phyloP scores from a whole-genome alignment of 2,797 vertebrate genomes.

The Allenopithecus nigroviridis region DNA sequence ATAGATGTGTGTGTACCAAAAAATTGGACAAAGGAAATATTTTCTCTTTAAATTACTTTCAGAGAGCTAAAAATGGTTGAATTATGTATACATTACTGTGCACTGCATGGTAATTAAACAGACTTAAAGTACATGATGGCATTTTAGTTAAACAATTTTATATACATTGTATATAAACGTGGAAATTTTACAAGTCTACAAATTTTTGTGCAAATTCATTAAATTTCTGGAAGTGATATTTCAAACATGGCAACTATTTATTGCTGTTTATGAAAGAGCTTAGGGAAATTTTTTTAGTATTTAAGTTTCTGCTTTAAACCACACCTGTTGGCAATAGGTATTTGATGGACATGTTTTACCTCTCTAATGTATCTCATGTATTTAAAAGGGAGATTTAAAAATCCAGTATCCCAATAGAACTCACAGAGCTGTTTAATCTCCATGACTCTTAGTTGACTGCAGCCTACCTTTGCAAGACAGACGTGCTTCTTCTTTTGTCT shows the following conservation, averaged over 20 bases:
- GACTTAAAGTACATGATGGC: not conserved
- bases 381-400: constrained; percentile 68
- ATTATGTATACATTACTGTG: not conserved
- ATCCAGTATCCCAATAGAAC: constrained; percentile 23
- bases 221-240: constrained; percentile 20
- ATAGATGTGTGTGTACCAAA: not conserved
- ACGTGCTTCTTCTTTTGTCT: not conserved
- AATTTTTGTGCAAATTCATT: constrained; percentile 8
- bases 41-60: constrained; percentile 52
- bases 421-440: not conserved
- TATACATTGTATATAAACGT: not conserved
- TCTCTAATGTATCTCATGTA: not conserved
- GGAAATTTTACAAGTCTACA: not conserved
- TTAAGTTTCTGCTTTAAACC: constrained; percentile 14
- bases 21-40: constrained; percentile 1
- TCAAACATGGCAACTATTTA: not conserved
- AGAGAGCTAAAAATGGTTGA: not conserved
- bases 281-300: not conserved
- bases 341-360: not conserved
- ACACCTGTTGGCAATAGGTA: not conserved
- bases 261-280: not conserved
- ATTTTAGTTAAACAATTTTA: not conserved
- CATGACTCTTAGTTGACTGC: not conserved
- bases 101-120: not conserved
- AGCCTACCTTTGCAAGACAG: not conserved